Conservation (phyloP, 2,888 invertebrate genomes). For the Chelonus formosanus region DNA sequence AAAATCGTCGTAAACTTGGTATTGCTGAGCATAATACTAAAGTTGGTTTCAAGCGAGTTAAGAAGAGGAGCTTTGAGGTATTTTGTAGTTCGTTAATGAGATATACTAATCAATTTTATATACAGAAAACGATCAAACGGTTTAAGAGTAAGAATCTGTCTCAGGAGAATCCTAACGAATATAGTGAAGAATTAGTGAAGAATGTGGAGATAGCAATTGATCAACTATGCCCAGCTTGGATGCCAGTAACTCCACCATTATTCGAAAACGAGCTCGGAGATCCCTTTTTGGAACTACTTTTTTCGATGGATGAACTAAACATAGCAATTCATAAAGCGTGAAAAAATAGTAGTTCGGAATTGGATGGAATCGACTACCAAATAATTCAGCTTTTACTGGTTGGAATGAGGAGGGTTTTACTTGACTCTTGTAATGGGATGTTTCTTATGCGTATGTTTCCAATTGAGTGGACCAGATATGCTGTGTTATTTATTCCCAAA, state of each 20-base stretch:
- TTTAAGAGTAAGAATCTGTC: too few relatives aligned
- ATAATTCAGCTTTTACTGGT: not conserved
- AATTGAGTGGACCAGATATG: constrained; percentile 9
- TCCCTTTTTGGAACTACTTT: not conserved
- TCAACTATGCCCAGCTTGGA: not conserved
- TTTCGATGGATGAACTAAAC: not conserved
- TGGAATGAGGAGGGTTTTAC: not conserved
- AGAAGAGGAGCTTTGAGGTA: too few relatives aligned
- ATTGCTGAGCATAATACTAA: too few relatives aligned
- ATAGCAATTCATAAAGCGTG: not conserved
- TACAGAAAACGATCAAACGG: too few relatives aligned
- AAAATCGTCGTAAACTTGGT: too few relatives aligned
- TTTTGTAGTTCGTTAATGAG: too few relatives aligned
- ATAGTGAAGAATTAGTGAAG: not conserved
- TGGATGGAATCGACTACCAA: not conserved
- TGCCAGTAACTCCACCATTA: not conserved
- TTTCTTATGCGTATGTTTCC: not conserved
- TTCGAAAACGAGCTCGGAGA: not conserved
- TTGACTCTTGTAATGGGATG: not conserved
- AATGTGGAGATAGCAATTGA: not conserved
- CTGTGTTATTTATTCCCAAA: constrained; percentile 19
- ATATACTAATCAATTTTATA: too few relatives aligned
- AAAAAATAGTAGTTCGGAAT: not conserved
- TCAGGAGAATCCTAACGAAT: not conserved
- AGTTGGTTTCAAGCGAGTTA: too few relatives aligned